Percentiles rank a stretch among this genome's conserved stretches.
Conservation (phyloP, 2,888 invertebrate genomes). For the Patella caerulea region DNA sequence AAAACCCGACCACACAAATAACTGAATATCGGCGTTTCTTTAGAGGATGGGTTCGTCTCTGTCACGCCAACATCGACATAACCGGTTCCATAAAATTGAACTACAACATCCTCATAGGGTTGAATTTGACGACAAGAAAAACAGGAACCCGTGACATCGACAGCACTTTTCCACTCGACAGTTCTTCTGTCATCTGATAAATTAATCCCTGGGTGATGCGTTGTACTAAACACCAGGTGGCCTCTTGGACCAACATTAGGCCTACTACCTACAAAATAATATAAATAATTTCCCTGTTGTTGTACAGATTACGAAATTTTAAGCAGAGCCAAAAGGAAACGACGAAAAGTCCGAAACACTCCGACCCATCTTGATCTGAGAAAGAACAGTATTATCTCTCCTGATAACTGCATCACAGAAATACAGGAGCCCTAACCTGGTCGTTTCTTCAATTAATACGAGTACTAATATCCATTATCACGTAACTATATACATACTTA, state of each 20-base stretch:
- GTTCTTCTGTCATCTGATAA: not conserved
- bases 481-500: too few species aligned
- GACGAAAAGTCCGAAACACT: too few species aligned
- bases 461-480: too few species aligned
- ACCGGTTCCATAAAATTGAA: not conserved
- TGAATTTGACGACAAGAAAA: not conserved
- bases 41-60: not conserved
- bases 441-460: too few species aligned
- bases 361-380: too few species aligned
- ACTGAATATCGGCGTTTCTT: not conserved
- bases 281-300: too few species aligned
- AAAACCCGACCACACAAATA: not conserved
- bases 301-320: too few species aligned
- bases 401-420: too few species aligned
- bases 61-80: not conserved
- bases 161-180: not conserved
- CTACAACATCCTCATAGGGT: not conserved
- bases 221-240: not conserved
- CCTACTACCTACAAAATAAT: too few species aligned
- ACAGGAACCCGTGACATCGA: not conserved
- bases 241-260: not conserved
- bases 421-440: too few species aligned
- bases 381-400: too few species aligned
- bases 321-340: too few species aligned
- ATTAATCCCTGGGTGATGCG: not conserved